Evolutionary conservation across 2,797 vertebrate genomes (phyloP).

Genomic region (Paramormyrops hopkinsi): DNA sequence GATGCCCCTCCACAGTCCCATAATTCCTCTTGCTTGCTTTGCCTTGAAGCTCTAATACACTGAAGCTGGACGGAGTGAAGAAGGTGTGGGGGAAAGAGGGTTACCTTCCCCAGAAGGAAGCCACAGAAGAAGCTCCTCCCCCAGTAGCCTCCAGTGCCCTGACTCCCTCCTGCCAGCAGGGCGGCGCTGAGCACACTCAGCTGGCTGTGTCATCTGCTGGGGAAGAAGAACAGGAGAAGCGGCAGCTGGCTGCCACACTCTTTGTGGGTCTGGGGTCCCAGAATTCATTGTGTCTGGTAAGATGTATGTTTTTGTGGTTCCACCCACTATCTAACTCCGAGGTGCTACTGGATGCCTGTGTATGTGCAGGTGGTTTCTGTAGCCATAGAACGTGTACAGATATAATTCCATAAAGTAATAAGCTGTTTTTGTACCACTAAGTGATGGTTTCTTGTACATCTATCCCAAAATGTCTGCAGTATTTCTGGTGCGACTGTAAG

Average conservation of each 20-base stretch:
- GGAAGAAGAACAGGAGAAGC: slow-evolving; percentile 70
- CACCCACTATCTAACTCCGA: not conserved
- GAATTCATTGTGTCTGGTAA: slow-evolving; percentile 74
- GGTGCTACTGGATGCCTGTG: not conserved
- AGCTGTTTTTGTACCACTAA: not conserved
- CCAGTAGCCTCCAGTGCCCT: slow-evolving; percentile 49
- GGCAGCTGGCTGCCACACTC: slow-evolving; percentile 79
- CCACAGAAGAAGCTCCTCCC: slow-evolving; percentile 43
- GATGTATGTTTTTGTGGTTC: slow-evolving; percentile 23
- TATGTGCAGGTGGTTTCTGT: not conserved
- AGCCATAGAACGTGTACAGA: not conserved
- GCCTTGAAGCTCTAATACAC: slow-evolving; percentile 58
- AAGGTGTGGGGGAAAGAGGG: slow-evolving; percentile 91
- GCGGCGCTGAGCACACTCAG: slow-evolving; percentile 15
- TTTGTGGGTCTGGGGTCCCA: slow-evolving; percentile 79
- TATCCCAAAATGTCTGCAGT: not conserved
- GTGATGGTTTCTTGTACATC: not conserved
- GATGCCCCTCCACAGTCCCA: not conserved
- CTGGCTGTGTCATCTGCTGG: slow-evolving; percentile 30
- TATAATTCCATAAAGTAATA: not conserved
- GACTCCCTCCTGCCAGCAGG: slow-evolving; percentile 45
- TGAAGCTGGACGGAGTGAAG: slow-evolving; percentile 83
- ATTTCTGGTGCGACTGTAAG: not conserved
- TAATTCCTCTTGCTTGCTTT: not conserved
- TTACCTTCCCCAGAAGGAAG: slow-evolving; percentile 76